Conservation (phyloP, 1,140 invertebrate genomes). For the Pectinophora gossypiella region DNA sequence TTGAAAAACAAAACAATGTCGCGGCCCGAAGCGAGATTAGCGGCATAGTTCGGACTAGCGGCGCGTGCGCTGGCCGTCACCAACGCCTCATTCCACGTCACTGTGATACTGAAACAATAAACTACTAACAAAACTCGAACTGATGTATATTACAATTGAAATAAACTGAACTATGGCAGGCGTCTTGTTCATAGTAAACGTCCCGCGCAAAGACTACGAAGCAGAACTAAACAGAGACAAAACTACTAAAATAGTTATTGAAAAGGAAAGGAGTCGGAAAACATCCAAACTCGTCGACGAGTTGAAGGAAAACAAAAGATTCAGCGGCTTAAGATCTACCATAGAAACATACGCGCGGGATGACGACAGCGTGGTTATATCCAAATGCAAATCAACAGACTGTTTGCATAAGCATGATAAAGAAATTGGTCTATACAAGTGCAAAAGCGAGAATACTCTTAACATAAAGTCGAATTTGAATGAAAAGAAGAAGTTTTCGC, state of each 20-base stretch:
- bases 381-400: conserved; percentile 28
- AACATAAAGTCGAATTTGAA: neutral
- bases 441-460: conserved; percentile 22
- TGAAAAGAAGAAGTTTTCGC: conserved; percentile 9
- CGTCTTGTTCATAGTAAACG: conserved; percentile 39
- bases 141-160: neutral
- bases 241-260: conserved; percentile 13
- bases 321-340: conserved; percentile 8
- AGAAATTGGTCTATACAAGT: conserved; percentile 13
- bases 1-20: conserved; percentile 19
- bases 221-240: conserved; percentile 22
- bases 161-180: conserved; percentile 30
- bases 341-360: conserved; percentile 12
- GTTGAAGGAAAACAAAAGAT: conserved; percentile 22
- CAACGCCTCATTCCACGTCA: no score
- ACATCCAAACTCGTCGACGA: conserved; percentile 22
- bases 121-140: neutral
- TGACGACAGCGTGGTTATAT: conserved; percentile 9
- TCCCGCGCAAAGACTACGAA: conserved; percentile 40
- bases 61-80: conserved; percentile 7
- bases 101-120: neutral
- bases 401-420: conserved; percentile 17
- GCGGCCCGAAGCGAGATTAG: neutral
- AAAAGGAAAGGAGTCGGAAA: conserved; percentile 26
- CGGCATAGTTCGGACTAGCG: neutral